Evolutionary conservation across 2,113 vertebrate species (phyloP), one percentile per base, ranked within the genome.

Genomic region (Phrynosoma platyrhinos): DNA sequence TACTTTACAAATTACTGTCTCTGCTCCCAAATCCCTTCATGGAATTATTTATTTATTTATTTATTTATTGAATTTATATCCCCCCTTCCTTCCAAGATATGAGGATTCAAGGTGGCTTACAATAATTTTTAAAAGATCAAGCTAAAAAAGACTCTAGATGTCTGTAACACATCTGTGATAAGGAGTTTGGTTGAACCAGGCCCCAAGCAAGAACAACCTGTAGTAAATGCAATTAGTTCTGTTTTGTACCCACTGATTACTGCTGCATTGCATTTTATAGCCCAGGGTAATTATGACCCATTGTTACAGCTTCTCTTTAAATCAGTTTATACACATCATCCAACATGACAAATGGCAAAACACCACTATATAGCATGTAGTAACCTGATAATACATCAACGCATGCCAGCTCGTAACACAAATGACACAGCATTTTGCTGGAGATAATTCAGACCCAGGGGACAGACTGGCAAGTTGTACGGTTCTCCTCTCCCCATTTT

Each of bases 251-350:
- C 89, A 90, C 85, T 32, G 83, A 85, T 84, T 88, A 72, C 66
- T 85, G 75, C 62, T 88, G 83, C 1, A 81, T 81, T 16, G 82
- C 82, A 30, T 69, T 79, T 47, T 71, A 82, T 79, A 87, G 89
- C 90, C 86, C 1, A n/a, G 93, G 92, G 83, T 68, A 88, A 89
- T 87, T 71, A 85, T 87, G 88, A 94, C 86, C 89, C 77, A 91
- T 86, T 89, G 74, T 69, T 90, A 93, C 87, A 93, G 88, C 87
- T 92, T 90, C 83, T 89, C 79, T 90, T 76, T 68, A 92, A 88
- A 93, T 87, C 89, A 88, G 90, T 93, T 93, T 95, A 84, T 95
- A 95, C 91, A 94, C 93, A 94, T 93, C 91, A 91, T 36, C 78
- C 72, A 47, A n/a, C 4, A 80, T 90, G 89, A 93, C 91, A 93